Conservation (phyloP, 2,888 invertebrate genomes). For the Lycocerus yunnanus region DNA sequence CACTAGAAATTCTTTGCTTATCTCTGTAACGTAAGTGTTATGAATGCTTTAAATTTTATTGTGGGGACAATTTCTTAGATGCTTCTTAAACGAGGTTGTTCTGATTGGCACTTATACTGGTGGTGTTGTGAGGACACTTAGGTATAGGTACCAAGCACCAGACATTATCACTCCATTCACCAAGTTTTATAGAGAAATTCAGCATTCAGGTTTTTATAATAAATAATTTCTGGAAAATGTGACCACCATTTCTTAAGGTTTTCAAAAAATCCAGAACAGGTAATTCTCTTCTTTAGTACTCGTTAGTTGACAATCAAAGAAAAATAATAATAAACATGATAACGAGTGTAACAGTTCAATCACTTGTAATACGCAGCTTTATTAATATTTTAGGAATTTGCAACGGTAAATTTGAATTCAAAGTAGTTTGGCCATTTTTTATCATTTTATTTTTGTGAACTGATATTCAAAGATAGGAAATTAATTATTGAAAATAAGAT, state of each 20-base stretch:
- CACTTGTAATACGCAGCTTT: no score
- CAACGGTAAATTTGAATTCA: no score
- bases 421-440: no score
- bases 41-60: not conserved
- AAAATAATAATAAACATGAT: no score
- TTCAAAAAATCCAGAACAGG: not conserved
- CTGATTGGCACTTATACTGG: not conserved
- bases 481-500: no score
- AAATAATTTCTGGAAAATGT: not conserved
- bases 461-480: no score
- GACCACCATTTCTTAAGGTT: not conserved
- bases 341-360: no score
- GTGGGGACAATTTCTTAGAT: not conserved
- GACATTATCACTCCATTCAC: not conserved
- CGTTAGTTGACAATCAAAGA: no score
- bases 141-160: not conserved
- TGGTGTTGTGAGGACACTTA: not conserved
- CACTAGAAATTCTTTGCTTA: not conserved
- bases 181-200: not conserved
- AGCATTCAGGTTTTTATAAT: not conserved
- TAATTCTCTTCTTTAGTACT: not conserved
- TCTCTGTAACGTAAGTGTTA: not conserved
- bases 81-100: not conserved
- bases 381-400: no score
- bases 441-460: no score